These are phyloP conservation scores for Polyodon spathula DNA, from an alignment of 2,113 vertebrate genomes.

Conservation along the genomic window DNA sequence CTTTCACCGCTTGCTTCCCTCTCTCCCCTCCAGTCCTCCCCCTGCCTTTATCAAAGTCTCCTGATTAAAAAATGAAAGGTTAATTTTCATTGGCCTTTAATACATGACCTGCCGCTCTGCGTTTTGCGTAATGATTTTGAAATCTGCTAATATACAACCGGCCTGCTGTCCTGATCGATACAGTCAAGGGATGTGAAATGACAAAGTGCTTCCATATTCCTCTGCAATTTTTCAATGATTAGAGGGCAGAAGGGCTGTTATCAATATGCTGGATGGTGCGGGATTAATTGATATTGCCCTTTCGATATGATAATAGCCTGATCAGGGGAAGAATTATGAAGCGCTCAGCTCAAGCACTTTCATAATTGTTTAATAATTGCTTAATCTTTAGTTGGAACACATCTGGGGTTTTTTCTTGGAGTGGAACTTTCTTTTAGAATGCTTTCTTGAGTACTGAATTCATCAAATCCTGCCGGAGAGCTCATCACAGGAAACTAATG, in stretches of 20 bases:
- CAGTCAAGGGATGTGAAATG: constrained; percentile 51
- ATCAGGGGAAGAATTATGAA: constrained; percentile 57
- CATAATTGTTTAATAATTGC: constrained; percentile 24
- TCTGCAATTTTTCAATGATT: constrained; percentile 64
- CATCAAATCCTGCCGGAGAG: constrained; percentile 13
- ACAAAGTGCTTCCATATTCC: constrained; percentile 51
- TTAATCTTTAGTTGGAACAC: constrained; percentile 29
- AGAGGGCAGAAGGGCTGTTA: constrained; percentile 58
- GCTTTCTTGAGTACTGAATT: background rate
- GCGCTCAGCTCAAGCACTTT: constrained; percentile 17
- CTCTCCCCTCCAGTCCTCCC: background rate
- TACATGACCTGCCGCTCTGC: constrained; percentile 32
- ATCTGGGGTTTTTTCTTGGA: constrained; percentile 16
- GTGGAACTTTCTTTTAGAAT: constrained; percentile 10
- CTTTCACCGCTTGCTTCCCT: background rate
- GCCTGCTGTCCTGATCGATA: constrained; percentile 48
- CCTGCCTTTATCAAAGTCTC: background rate
- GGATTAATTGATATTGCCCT: constrained; percentile 66
- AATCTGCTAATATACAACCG: constrained; percentile 37
- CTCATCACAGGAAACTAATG: constrained; percentile 17
- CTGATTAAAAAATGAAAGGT: constrained; percentile 1
- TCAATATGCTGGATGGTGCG: constrained; percentile 54
- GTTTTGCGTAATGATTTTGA: constrained; percentile 28
- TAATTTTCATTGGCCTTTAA: background rate
- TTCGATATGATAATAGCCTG: constrained; percentile 52